These are phyloP conservation scores for Chamaea fasciata DNA, from an alignment of 2,113 vertebrate genomes.

Conservation along the genomic window DNA sequence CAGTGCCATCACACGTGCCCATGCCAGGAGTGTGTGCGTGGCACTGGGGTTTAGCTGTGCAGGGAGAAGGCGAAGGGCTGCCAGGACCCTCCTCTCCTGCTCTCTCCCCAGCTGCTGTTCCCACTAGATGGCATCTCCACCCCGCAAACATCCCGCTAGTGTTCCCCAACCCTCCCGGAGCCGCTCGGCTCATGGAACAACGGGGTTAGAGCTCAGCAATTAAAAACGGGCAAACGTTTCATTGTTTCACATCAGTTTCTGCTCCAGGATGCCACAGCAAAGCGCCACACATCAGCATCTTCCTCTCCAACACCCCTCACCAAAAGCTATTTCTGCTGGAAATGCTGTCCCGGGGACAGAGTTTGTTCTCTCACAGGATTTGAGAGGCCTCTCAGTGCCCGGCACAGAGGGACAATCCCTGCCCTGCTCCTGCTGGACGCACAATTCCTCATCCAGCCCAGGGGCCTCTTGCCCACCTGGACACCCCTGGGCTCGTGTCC, in stretches of 20 bases:
- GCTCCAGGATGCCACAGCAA: background rate
- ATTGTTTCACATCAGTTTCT: background rate
- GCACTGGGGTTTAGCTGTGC: no score
- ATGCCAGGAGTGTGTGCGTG: background rate
- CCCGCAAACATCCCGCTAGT: background rate
- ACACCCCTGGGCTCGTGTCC: background rate
- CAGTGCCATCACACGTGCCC: fast-evolving
- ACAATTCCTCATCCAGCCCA: background rate
- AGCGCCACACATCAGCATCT: background rate
- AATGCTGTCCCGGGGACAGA: background rate
- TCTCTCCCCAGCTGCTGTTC: background rate
- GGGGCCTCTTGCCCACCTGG: background rate
- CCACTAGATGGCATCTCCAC: slow-evolving; percentile 65
- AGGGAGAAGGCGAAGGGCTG: background rate
- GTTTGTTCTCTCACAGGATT: background rate
- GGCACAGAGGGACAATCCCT: background rate
- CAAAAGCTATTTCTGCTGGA: background rate
- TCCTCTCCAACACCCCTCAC: background rate
- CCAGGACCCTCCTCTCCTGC: background rate
- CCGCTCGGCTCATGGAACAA: background rate
- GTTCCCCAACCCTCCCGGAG: background rate
- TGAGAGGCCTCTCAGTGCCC: background rate
- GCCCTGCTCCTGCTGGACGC: background rate
- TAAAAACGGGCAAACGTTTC: background rate
- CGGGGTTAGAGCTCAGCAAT: background rate